phyloP scores from a whole-genome alignment of 2,797 vertebrate species.

The Podarcis lilfordi region DNA sequence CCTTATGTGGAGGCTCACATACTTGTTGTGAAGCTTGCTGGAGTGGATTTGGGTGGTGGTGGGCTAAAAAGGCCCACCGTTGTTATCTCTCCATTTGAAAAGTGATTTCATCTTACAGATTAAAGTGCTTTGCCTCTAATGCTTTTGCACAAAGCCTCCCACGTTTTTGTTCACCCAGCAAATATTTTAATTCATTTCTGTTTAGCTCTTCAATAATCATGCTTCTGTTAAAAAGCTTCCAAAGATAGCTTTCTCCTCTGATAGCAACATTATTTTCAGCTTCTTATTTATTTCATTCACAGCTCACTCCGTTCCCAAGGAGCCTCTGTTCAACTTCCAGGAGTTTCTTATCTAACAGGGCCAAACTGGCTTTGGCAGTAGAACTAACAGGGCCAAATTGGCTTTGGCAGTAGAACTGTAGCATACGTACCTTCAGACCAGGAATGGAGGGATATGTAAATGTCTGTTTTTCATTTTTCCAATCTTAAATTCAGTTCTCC shows the following conservation, averaged over 20 bases:
- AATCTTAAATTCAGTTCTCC: too few species aligned
- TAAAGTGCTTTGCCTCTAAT: background rate
- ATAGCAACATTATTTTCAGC: too few species aligned
- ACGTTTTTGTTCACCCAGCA: background rate
- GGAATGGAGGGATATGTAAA: too few species aligned
- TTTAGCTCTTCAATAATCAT: conserved; percentile 17
- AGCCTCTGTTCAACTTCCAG: background rate
- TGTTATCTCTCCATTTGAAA: background rate
- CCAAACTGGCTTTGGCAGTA: too few species aligned
- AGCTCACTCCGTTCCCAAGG: background rate
- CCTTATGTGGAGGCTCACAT: too few species aligned
- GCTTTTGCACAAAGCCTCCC: background rate
- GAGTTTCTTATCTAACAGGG: background rate
- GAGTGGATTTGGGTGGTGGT: background rate
- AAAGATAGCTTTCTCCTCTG: conserved; percentile 20
- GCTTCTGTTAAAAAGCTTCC: background rate
- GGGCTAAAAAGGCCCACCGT: background rate
- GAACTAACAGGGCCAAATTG: too few species aligned
- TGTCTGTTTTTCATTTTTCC: too few species aligned
- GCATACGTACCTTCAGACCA: background rate
- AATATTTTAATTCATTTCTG: background rate
- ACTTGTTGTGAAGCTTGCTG: background rate
- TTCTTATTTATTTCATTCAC: background rate
- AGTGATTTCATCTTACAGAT: background rate
- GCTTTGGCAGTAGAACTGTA: too few species aligned